Base-by-base conservation (phyloP, 1,140 invertebrate genomes). In the Caenorhabditis tropicalis region DNA sequence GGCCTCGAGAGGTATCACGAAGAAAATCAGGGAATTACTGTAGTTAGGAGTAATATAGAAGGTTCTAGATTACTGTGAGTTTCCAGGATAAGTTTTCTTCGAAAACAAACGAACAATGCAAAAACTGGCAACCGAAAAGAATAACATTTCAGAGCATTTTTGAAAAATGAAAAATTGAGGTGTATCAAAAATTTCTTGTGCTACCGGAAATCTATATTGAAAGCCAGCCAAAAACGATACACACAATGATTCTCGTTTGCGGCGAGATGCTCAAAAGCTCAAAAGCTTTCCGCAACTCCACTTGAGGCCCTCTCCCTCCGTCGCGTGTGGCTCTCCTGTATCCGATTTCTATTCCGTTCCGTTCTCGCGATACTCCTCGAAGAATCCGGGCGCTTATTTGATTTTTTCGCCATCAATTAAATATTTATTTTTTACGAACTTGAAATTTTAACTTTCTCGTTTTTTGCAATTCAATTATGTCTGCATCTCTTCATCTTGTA, bases 301-400 rank as follows among this genome's bases (percentile, higher is more conserved):
- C 65, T 74, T 74, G 65, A 74, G 29, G 65, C n/a, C 29, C 29
- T 58, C 82, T 19, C n/a, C n/a, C n/a, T n/a, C n/a, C n/a, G n/a
- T n/a, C n/a, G 29, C 46, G 43, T 48, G 33, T 56, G 43, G 6
- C n/a, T 39, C 82, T 19, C 5, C 33, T 10, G n/a, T 49, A 31
- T 82, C 36, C 56, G 16, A 65, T 82, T 46, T 70, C 82, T 24
- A 27, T 56, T 56, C 29, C 29, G 24, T 33, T 49, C 31, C 43
- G 24, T 65, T 27, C 56, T 19, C 9, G n/a, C 36, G 6, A 33
- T 5, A 3, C 16, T 33, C n/a, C 9, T 51, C 12, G 9, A 27
- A 9, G 29, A 21, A 56, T 56, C 53, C 53, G 29, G 21, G 27
- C 29, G 53, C 24, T 27, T 12, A 9, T 29, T 56, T 19, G 15